Percentiles rank a stretch among this genome's conserved stretches.
phyloP scores from a whole-genome alignment of 2,888 invertebrate species.

The Cryptus armator region DNA sequence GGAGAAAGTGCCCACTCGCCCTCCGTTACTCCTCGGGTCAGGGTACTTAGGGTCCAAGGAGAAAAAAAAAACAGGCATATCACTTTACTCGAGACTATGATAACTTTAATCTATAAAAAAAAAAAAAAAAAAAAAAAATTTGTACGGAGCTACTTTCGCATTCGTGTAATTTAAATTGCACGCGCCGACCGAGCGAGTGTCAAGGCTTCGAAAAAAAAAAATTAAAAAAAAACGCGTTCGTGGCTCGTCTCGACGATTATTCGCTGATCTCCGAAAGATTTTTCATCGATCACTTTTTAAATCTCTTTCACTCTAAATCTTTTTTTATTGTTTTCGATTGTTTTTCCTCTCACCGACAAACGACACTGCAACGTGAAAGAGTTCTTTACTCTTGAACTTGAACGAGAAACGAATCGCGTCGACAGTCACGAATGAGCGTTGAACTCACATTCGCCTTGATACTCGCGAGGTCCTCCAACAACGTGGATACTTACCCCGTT shows the following conservation, averaged over 20 bases:
- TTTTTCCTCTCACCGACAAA: slow-evolving; percentile 12
- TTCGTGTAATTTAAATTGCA: slow-evolving; percentile 69
- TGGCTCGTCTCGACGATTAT: slow-evolving; percentile 35
- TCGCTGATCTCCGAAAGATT: background rate
- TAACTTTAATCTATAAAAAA: slow-evolving; percentile 57
- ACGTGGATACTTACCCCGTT: slow-evolving; percentile 81
- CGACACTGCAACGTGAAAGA: background rate
- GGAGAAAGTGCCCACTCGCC: slow-evolving; percentile 74
- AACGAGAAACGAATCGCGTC: slow-evolving; percentile 1
- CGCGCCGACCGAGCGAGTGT: slow-evolving; percentile 66
- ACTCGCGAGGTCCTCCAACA: slow-evolving; percentile 77
- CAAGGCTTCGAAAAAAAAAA: slow-evolving; percentile 34
- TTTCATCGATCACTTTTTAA: background rate
- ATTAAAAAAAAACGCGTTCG: slow-evolving; percentile 31
- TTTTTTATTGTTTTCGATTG: background rate
- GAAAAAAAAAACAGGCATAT: slow-evolving; percentile 67
- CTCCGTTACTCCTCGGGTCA: slow-evolving; percentile 71
- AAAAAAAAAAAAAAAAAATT: slow-evolving; percentile 44
- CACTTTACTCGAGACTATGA: slow-evolving; percentile 66
- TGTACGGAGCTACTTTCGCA: slow-evolving; percentile 61
- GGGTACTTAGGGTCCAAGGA: slow-evolving; percentile 69
- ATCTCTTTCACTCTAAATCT: background rate
- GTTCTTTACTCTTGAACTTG: background rate
- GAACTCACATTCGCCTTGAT: slow-evolving; percentile 43
- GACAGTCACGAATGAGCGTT: slow-evolving; percentile 45